Percentiles rank a stretch among this genome's conserved stretches.
phyloP scores from a whole-genome alignment of 2,113 vertebrate genomes.

The Serinus canaria region DNA sequence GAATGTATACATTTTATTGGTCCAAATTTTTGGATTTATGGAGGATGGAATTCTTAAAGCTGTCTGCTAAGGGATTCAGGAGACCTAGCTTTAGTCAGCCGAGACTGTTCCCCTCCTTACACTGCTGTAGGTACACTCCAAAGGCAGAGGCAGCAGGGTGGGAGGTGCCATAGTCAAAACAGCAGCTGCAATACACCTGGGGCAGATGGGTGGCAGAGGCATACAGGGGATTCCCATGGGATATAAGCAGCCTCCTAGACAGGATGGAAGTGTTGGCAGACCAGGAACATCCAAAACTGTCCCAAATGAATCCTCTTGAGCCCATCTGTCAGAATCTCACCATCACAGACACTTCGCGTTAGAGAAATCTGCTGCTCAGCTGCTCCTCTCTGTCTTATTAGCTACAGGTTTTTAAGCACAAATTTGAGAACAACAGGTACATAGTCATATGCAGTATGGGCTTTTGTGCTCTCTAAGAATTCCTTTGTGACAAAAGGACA shows the following conservation, averaged over 20 bases:
- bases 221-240: background rate
- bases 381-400: background rate
- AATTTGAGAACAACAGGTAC: background rate
- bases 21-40: background rate
- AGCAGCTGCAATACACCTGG: background rate
- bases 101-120: background rate
- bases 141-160: background rate
- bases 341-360: background rate
- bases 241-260: background rate
- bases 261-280: background rate
- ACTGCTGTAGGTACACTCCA: background rate
- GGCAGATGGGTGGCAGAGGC: background rate
- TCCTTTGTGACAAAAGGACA: background rate
- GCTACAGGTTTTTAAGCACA: background rate
- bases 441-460: background rate
- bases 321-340: background rate
- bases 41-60: background rate
- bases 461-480: background rate
- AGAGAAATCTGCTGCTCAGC: background rate
- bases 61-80: background rate
- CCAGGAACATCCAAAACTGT: background rate
- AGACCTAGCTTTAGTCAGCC: background rate
- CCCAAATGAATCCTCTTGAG: background rate
- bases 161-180: background rate
- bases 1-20: background rate